Evolutionary conservation across 2,113 vertebrate species (phyloP).

Genomic region (Cinclus cinclus): DNA sequence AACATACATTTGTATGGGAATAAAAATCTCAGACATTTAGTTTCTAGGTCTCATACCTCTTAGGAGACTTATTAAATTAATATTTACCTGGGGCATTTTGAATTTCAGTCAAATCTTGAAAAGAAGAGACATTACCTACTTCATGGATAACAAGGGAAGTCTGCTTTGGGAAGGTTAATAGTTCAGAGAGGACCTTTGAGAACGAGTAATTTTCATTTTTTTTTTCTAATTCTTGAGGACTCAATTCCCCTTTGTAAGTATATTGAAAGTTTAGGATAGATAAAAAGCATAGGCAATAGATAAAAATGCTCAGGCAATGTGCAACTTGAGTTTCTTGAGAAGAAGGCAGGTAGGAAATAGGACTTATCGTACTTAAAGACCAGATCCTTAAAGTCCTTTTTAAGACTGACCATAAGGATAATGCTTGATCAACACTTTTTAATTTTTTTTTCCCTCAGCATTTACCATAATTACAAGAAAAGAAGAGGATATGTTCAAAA

Average conservation of each 20-base stretch:
- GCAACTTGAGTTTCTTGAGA: background rate
- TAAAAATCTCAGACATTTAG: background rate
- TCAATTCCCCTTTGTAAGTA: background rate
- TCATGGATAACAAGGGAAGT: background rate
- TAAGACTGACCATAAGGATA: background rate
- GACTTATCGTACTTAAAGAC: background rate
- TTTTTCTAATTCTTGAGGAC: background rate
- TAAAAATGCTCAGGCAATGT: background rate
- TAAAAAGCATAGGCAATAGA: background rate
- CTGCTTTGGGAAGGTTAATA: background rate
- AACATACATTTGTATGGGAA: background rate
- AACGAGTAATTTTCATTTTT: background rate
- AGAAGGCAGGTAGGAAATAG: background rate
- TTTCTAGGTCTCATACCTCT: background rate
- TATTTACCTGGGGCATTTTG: background rate
- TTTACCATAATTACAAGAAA: background rate
- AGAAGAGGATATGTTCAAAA: background rate
- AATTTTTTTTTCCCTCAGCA: background rate
- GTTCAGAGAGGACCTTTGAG: background rate
- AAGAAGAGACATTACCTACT: background rate
- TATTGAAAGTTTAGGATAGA: background rate
- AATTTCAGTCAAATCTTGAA: background rate
- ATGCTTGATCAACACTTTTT: background rate
- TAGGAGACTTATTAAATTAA: background rate
- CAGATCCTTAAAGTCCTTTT: background rate